Evolutionary conservation across 2,797 vertebrate species (phyloP).

Genomic region (Cossypha caffra): DNA sequence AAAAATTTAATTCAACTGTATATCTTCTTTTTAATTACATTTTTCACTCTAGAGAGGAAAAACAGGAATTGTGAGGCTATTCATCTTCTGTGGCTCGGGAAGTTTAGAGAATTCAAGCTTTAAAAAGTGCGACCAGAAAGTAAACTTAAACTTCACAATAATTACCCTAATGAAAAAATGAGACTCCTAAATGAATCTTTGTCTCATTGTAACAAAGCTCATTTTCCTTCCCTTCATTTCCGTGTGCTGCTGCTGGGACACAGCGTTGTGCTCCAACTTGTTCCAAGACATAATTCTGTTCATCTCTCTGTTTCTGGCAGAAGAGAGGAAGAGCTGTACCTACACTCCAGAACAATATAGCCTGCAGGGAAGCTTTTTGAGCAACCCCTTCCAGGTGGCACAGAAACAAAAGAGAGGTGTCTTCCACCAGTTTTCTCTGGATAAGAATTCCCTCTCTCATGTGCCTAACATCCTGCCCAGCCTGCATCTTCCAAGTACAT

Average conservation of each 20-base stretch:
- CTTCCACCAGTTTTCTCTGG: conserved; percentile 50
- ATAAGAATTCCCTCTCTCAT: conserved; percentile 51
- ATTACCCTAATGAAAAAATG: not conserved
- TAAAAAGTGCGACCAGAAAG: not conserved
- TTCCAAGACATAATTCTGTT: not conserved
- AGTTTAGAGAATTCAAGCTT: not conserved
- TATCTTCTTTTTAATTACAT: not conserved
- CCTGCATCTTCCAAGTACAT: conserved; percentile 44
- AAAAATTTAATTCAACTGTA: not conserved
- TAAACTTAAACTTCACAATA: not conserved
- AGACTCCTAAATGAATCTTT: conserved; percentile 7
- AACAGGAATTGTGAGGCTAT: not conserved
- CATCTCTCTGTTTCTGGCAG: conserved; percentile 6
- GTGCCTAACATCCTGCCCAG: conserved; percentile 73
- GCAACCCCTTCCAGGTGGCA: conserved; percentile 58
- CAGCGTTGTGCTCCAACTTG: not conserved
- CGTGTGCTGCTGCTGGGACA: not conserved
- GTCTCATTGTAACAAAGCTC: not conserved
- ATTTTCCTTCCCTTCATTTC: conserved; percentile 4
- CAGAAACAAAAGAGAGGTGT: conserved; percentile 70
- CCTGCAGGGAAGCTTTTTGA: not conserved
- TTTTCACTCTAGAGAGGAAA: not conserved
- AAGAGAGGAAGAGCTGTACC: not conserved
- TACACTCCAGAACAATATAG: not conserved
- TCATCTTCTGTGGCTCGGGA: not conserved